Evolutionary conservation across 1,140 invertebrate species (phyloP), one percentile per base, ranked within the genome.

Genomic region (Sweltsa coloradensis): DNA sequence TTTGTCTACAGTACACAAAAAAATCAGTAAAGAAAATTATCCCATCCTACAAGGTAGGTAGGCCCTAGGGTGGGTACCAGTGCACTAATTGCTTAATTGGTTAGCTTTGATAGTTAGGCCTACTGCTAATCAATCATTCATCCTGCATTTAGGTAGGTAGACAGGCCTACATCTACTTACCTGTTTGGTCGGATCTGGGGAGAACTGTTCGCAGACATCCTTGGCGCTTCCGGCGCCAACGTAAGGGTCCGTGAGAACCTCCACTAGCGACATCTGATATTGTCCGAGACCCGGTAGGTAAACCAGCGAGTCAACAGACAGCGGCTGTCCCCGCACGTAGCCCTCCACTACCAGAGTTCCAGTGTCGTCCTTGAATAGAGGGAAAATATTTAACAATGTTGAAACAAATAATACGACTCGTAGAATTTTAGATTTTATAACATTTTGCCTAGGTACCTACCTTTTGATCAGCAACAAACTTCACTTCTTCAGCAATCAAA

Each of bases 231-330:
- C 29, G 11, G 73, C 72, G n/a, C 85, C 57, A 46, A 78, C 74
- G 66, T 84, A 77, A 3, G 86, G 87, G 73, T 95, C 88, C 46
- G 67, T 63, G 0, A 72, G 61, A 1, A 75, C 72, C 68, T 84
- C 80, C 53, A 97, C 89, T 61, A 82, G 77, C 3, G 67, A 70
- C 75, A 97, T 80, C 71, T 96, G 92, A 64, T 85, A 97, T 60
- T 95, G 86, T 31, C 91, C 93, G 60, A 89, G 77, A 0, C 89
- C 91, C 42, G 88, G 79, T 42, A 98, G 78, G 59, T 97, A 88
- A 37, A 98, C 69, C 37, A 97, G 69, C 53, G 81, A 71, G 73
- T 97, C 96, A 0, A 87, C 89, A 64, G 82, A 84, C 29, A 95
- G 67, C 5, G 83, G 67, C 54, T 78, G 73, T 1, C 89, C 87